Base-by-base conservation (phyloP, 2,797 vertebrate genomes). In the Esox masquinongy region DNA sequence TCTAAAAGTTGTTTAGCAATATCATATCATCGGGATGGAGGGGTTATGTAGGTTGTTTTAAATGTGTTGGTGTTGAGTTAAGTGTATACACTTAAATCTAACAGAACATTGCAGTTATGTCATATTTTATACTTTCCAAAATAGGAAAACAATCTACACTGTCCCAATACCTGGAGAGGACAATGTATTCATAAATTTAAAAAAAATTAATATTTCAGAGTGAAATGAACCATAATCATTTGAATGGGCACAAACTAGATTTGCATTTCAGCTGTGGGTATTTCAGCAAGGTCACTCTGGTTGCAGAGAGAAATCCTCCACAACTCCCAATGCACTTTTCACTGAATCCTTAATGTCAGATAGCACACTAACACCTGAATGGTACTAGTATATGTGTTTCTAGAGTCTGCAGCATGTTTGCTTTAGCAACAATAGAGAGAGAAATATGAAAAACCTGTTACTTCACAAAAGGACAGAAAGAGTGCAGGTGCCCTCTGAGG, bases 231-330 rank as follows among this genome's bases (percentile, higher is more conserved):
- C 81, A 72, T 70, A 22, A 53, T 80, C 26, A 93, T 95, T 95
- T 95, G 90, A 93, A 93, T 95, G 82, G 77, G 75, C 86, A 73
- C 31, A 85, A 72, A 70, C 39, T 50, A 22, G 43, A 66, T 93
- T 95, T 94, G 94, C 91, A 92, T 93, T 77, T 85, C 80, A 77
- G 72, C 47, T 80, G 68, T 76, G 67, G 39, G 15, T 2, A 16
- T 47, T 70, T 68, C 79, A 29, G 68, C 69, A 73, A 26, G 63
- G 72, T 36, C 74, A 12, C 17, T 24, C n/a, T 75, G 74, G 81
- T 70, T 66, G 73, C 79, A 76, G 64, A 22, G 19, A 68, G 36
- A 43, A 22, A 24, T n/a, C 22, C 19, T 31, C 3, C 9, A 34
- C 9, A 69, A n/a, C 12, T 69, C 12, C 39, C 49, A 43, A 24